Base-by-base conservation (phyloP, 2,888 invertebrate genomes). In the Agriopis marginaria region DNA sequence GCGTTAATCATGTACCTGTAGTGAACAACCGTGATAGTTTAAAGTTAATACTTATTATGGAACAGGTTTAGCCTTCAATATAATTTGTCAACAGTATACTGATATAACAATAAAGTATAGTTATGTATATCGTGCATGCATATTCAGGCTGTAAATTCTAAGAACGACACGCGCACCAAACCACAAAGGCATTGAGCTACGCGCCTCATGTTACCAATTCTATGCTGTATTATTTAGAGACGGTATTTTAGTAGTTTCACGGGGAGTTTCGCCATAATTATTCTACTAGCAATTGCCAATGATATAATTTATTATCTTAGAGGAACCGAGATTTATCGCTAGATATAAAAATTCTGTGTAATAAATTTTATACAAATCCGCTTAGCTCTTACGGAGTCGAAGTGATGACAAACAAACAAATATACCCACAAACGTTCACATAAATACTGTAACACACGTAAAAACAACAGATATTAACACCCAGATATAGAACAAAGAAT, bases 41-140 rank as follows among this genome's bases (percentile, higher is more conserved):
- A 23, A 23, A 23, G 17, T 23, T 23, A 1, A 23, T 12, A 49
- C 12, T 54, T 39, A 3, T n/a, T 40, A 54, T 7, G 40, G n/a
- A n/a, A 42, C 56, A 14, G 11, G n/a, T 39, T 45, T 14, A 47
- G 39, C 60, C 49, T 60, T 60, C 49, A 40, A 49, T 6, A 49
- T 49, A 49, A 60, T 60, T 60, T 56, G 56, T 39, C 12, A 39
- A 50, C 50, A 60, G 59, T 59, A 32, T 23, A 49, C 47, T 49
- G 8, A 49, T 49, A 17, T 59, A 50, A 50, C 39, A 60, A 49
- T 49, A 40, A 47, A 11, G 49, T 42, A 51, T 51, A 51, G 17
- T 23, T 61, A 61, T 58, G 23, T 50, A 50, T 64, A 63, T 55
- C 40, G 5, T 53, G 58, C 14, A 59, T 62, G 50, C 40, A 47